Evolutionary conservation across 2,888 invertebrate genomes (phyloP).

Genomic region (Drosophila prostipennis): DNA sequence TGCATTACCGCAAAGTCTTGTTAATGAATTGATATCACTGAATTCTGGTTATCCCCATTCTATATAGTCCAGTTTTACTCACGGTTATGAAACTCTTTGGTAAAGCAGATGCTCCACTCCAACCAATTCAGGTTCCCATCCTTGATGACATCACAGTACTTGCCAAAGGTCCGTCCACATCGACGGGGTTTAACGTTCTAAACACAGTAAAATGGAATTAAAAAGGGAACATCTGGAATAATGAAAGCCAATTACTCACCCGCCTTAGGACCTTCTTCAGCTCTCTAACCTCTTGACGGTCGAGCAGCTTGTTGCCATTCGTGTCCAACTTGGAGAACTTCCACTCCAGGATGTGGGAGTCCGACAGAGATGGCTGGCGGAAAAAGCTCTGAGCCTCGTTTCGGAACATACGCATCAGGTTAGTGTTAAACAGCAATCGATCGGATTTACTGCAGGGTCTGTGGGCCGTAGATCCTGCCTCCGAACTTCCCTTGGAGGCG

Average conservation of each 20-base stretch:
- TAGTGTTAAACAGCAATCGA: conserved; percentile 91
- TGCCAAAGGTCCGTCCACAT: conserved; percentile 95
- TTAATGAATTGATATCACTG: too few species aligned
- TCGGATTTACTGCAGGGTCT: conserved; percentile 90
- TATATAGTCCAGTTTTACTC: conserved; percentile 84
- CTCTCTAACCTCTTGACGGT: conserved; percentile 92
- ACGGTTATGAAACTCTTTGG: conserved; percentile 92
- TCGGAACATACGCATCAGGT: conserved; percentile 93
- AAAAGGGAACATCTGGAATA: too few species aligned
- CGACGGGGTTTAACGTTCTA: conserved; percentile 93
- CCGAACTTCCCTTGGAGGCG: conserved; percentile 49
- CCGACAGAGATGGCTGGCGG: conserved; percentile 28
- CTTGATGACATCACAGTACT: conserved; percentile 93
- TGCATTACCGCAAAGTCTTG: too few species aligned
- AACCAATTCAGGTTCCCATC: conserved; percentile 91
- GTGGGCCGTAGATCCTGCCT: conserved; percentile 56
- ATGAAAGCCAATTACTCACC: conserved; percentile 81
- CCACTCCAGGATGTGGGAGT: conserved; percentile 90
- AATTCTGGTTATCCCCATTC: too few species aligned
- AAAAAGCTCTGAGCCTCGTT: conserved; percentile 88
- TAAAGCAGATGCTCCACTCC: conserved; percentile 95
- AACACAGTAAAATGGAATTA: conserved; percentile 25
- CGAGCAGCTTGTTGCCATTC: conserved; percentile 91
- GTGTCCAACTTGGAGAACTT: conserved; percentile 94
- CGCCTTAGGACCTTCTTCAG: conserved; percentile 93